phyloP scores from a whole-genome alignment of 2,888 invertebrate genomes.

The Chrysodeixis includens region DNA sequence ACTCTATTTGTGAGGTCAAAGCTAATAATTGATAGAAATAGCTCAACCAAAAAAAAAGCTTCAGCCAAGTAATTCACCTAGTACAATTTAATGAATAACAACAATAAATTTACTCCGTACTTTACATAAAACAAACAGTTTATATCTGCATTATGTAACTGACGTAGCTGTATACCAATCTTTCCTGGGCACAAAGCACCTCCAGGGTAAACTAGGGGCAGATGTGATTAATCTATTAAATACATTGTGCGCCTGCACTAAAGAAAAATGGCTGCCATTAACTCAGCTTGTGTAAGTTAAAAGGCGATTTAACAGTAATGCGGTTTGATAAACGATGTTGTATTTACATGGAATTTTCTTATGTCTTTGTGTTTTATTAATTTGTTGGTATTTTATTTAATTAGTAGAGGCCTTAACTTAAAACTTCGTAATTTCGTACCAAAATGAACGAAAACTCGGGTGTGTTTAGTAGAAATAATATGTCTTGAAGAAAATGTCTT shows the following conservation, averaged over 20 bases:
- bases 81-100: no score
- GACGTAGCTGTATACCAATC: not conserved
- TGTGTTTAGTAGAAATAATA: no score
- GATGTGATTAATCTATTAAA: conserved; percentile 45
- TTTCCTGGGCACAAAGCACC: not conserved
- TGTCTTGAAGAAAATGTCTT: no score
- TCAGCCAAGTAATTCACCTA: no score
- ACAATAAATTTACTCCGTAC: not conserved
- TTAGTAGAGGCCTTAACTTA: not conserved
- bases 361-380: not conserved
- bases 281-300: conserved; percentile 42
- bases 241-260: conserved; percentile 46
- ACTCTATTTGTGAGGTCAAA: no score
- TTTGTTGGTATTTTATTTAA: not conserved
- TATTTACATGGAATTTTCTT: conserved; percentile 13
- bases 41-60: no score
- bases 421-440: no score
- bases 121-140: not conserved
- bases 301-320: conserved; percentile 52
- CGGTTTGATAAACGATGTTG: conserved; percentile 44
- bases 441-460: no score
- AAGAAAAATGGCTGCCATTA: conserved; percentile 50
- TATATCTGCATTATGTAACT: not conserved
- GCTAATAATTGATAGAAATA: no score
- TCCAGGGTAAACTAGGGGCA: conserved; percentile 14